phyloP scores from a whole-genome alignment of 1,140 invertebrate genomes.

The Aphidius ervi region DNA sequence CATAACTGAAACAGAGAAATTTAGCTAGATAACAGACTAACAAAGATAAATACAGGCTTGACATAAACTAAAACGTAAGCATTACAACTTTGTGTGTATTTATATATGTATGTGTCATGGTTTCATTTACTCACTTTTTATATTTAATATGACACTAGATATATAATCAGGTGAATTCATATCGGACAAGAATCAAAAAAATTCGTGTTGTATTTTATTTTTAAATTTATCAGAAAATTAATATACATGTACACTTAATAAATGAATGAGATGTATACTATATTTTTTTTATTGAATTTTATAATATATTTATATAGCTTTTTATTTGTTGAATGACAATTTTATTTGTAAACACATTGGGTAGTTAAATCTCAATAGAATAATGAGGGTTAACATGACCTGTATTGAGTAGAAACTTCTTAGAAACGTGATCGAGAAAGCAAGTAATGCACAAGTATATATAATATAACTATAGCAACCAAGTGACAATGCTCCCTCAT shows the following conservation, averaged over 20 bases:
- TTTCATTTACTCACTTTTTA: background rate
- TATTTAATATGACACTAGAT: background rate
- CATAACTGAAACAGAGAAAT: too few relatives aligned
- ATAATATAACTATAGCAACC: conserved; percentile 25
- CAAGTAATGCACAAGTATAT: conserved; percentile 26
- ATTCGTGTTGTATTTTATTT: background rate
- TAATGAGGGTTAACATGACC: conserved; percentile 34
- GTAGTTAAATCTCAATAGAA: conserved; percentile 20
- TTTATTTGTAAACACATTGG: conserved; percentile 2
- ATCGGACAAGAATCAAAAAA: background rate
- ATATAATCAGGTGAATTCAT: conserved; percentile 6
- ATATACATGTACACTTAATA: background rate
- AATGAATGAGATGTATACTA: too few relatives aligned
- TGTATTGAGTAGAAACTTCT: conserved; percentile 17
- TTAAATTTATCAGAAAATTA: background rate
- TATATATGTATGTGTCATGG: background rate
- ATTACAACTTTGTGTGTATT: too few relatives aligned
- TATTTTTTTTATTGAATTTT: background rate
- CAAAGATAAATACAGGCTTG: too few relatives aligned
- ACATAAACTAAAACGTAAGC: too few relatives aligned
- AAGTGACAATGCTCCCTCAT: conserved; percentile 32
- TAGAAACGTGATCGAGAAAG: background rate
- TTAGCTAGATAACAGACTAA: too few relatives aligned
- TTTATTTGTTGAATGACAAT: too few relatives aligned
- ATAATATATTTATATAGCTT: too few relatives aligned